Base-by-base conservation (phyloP, 1,140 invertebrate genomes). In the Zaprionus camerounensis region DNA sequence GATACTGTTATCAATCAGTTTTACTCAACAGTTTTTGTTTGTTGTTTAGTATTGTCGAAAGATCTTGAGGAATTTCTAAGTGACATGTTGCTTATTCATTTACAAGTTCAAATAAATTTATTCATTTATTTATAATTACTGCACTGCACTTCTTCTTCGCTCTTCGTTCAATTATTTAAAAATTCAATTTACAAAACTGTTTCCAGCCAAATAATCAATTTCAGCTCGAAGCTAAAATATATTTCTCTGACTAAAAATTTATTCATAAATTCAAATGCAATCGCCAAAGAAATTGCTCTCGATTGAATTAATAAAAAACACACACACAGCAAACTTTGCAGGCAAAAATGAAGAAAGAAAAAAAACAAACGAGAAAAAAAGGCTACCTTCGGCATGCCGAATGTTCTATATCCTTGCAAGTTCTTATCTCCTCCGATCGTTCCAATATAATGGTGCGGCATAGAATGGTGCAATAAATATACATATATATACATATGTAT, bases 281-380 rank as follows among this genome's bases (percentile, higher is more conserved):
- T 51, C 20, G 46, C 46, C 46, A 46, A 46, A 17, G 12, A 58
- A 36, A 58, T 34, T 20, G 24, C 6, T 28, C 9, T 15, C 20
- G 36, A 57, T 58, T 67, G 58, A 46, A 61, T 41, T 24, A 62
- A 46, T 34, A 34, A 26, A 51, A 51, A 64, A 46, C 38, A 41
- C 41, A 41, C 41, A 44, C 41, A n/a, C 15, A 44, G 41, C 7
- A 46, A 46, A 46, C 6, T 46, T 46, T 46, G 6, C 41, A 17
- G 6, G 15, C n/a, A 7, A 46, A 46, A 59, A 24, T 36, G 20
- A 59, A 41, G n/a, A 34, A 26, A 44, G 28, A 20, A 62, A 28
- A 7, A 5, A 63, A 62, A 26, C 24, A 26, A 63, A 63, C 46
- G 31, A 38, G n/a, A n/a, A 31, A n/a, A 11, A 56, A 56, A 56